phyloP scores from a whole-genome alignment of 2,113 vertebrate species.

The Chionis minor region DNA sequence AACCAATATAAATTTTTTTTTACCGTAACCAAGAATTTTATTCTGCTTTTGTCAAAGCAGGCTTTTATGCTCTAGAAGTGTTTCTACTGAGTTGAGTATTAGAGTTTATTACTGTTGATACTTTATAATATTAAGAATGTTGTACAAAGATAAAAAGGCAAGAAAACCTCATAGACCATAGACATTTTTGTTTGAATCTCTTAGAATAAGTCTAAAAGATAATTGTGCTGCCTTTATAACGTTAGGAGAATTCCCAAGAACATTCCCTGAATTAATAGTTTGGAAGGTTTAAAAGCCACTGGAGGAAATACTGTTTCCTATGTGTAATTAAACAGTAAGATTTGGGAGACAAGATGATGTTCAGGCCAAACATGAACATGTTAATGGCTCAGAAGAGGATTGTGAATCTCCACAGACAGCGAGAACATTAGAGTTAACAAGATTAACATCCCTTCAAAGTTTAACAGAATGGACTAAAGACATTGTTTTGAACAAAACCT shows the following conservation, averaged over 20 bases:
- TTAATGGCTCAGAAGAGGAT: not conserved
- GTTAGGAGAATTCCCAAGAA: not conserved
- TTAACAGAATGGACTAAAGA: not conserved
- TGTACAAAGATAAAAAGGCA: not conserved
- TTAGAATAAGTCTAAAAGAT: not conserved
- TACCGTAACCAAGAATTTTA: not conserved
- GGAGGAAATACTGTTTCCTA: not conserved
- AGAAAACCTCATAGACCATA: not conserved
- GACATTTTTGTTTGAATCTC: not conserved
- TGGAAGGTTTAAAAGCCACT: constrained; percentile 14
- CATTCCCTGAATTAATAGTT: not conserved
- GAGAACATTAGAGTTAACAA: not conserved
- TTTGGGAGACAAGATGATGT: not conserved
- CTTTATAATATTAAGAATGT: not conserved
- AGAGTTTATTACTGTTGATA: not conserved
- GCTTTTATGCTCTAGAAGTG: not conserved
- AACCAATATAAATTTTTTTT: not conserved
- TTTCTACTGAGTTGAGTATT: not conserved
- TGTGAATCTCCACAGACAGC: not conserved
- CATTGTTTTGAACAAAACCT: constrained; percentile 4
- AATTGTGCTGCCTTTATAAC: not conserved
- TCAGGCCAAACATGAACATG: not conserved
- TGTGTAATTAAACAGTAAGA: constrained; percentile 45
- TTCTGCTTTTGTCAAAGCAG: not conserved
- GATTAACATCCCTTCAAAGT: not conserved